Evolutionary conservation across 1,140 invertebrate genomes (phyloP).

Genomic region (Cyclargus thomasi): DNA sequence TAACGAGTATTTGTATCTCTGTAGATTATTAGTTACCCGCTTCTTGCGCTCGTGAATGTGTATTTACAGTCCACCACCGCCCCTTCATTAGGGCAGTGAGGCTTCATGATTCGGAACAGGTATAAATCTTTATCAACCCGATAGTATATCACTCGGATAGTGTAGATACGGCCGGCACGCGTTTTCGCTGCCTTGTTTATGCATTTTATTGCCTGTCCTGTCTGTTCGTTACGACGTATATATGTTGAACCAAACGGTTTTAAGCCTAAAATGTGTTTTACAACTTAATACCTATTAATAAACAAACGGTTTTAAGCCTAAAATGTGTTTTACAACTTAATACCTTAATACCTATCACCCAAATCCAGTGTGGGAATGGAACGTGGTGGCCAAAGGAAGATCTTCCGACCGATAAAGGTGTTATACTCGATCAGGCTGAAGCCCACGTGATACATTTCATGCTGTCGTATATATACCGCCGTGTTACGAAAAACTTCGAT

Average conservation of each 20-base stretch:
- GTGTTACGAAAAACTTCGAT: too few relatives aligned
- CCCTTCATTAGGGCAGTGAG: not conserved
- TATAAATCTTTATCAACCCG: not conserved
- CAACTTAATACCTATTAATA: not conserved
- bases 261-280: not conserved
- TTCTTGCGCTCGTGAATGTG: too few relatives aligned
- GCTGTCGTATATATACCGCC: too few relatives aligned
- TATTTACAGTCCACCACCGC: not conserved
- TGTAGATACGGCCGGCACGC: conserved; percentile 2
- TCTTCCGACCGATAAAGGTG: too few relatives aligned
- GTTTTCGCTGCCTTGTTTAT: conserved; percentile 9
- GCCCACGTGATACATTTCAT: too few relatives aligned
- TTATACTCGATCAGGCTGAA: too few relatives aligned
- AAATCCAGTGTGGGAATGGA: too few relatives aligned
- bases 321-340: not conserved
- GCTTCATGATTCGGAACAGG: not conserved
- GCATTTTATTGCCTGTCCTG: conserved; percentile 11
- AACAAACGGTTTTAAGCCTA: not conserved
- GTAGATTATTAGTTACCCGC: too few relatives aligned
- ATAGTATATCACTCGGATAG: not conserved
- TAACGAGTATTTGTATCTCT: too few relatives aligned
- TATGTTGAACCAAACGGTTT: not conserved
- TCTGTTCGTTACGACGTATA: not conserved
- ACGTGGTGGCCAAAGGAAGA: too few relatives aligned
- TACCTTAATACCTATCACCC: not conserved